Evolutionary conservation across 2,113 vertebrate genomes (phyloP).

Genomic region (Bujurquina vittata): DNA sequence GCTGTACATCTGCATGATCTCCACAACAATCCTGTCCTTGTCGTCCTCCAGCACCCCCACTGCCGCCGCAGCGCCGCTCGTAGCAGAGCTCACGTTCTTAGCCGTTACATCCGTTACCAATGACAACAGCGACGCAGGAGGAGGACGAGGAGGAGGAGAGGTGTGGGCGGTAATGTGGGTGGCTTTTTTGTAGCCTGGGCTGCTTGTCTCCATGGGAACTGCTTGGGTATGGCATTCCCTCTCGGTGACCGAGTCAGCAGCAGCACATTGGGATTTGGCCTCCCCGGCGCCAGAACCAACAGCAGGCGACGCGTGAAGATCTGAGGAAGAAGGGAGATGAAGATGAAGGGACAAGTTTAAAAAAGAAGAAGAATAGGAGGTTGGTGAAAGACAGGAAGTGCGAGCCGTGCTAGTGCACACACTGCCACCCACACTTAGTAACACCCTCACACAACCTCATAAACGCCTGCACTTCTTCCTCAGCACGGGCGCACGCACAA

Average conservation of each 20-base stretch:
- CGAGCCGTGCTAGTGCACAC: constrained; percentile 29
- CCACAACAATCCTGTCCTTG: constrained; percentile 95
- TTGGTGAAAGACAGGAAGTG: constrained; percentile 56
- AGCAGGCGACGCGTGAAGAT: constrained; percentile 77
- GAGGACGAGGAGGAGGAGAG: constrained; percentile 46
- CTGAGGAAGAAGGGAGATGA: constrained; percentile 71
- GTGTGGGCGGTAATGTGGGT: constrained; percentile 78
- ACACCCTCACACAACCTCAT: constrained; percentile 64
- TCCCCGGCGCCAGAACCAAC: constrained; percentile 69
- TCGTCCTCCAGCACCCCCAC: constrained; percentile 86
- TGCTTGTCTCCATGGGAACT: constrained; percentile 76
- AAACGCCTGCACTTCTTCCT: constrained; percentile 54
- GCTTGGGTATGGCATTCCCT: constrained; percentile 74
- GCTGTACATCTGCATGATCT: constrained; percentile 95
- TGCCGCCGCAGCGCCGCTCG: constrained; percentile 15
- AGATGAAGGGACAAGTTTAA: constrained; percentile 6
- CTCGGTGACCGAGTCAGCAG: constrained; percentile 56
- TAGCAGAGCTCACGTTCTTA: constrained; percentile 73
- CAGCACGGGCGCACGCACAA: constrained; percentile 3
- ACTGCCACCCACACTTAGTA: constrained; percentile 50
- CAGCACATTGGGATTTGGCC: constrained; percentile 80
- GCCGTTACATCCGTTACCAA: constrained; percentile 48
- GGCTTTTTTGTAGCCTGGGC: constrained; percentile 68
- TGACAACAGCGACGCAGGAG: constrained; percentile 44
- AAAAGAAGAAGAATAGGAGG: constrained; percentile 5